phyloP scores from a whole-genome alignment of 2,888 invertebrate species.

The Podabrus alpinus region DNA sequence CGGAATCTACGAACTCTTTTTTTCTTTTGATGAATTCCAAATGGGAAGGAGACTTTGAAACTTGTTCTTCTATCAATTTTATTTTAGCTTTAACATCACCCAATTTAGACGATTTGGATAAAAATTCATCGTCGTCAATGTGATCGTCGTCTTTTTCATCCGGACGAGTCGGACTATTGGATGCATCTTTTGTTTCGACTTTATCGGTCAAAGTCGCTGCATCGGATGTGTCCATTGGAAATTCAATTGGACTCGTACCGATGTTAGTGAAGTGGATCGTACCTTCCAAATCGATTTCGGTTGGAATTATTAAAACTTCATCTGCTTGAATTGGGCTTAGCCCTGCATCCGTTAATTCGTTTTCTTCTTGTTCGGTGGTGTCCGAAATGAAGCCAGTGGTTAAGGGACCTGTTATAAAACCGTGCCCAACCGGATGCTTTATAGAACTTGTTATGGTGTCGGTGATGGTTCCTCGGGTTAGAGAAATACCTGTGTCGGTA shows the following conservation, averaged over 20 bases:
- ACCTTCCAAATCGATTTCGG: conserved; percentile 51
- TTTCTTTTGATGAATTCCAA: conserved; percentile 46
- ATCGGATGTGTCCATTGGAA: conserved; percentile 58
- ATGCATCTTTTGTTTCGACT: conserved; percentile 59
- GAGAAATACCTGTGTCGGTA: conserved; percentile 61
- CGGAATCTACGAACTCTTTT: conserved; percentile 50
- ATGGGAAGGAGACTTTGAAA: conserved; percentile 48
- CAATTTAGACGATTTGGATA: conserved; percentile 52
- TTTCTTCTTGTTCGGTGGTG: conserved; percentile 56
- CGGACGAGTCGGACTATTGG: conserved; percentile 58
- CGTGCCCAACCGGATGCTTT: conserved; percentile 50
- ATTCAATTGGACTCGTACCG: conserved; percentile 59
- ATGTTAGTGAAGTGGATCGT: conserved; percentile 55
- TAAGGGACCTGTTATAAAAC: conserved; percentile 49
- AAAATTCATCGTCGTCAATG: conserved; percentile 51
- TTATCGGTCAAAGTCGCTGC: conserved; percentile 59
- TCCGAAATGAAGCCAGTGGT: conserved; percentile 57
- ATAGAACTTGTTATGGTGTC: conserved; percentile 56
- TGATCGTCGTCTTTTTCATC: conserved; percentile 45
- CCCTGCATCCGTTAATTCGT: conserved; percentile 61
- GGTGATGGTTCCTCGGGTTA: conserved; percentile 58
- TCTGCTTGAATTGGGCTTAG: conserved; percentile 62
- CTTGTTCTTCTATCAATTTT: conserved; percentile 59
- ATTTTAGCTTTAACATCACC: conserved; percentile 63
- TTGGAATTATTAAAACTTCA: conserved; percentile 50